Evolutionary conservation across 2,113 vertebrate species (phyloP), one percentile per base, ranked within the genome.

Genomic region (Alectura lathami): DNA sequence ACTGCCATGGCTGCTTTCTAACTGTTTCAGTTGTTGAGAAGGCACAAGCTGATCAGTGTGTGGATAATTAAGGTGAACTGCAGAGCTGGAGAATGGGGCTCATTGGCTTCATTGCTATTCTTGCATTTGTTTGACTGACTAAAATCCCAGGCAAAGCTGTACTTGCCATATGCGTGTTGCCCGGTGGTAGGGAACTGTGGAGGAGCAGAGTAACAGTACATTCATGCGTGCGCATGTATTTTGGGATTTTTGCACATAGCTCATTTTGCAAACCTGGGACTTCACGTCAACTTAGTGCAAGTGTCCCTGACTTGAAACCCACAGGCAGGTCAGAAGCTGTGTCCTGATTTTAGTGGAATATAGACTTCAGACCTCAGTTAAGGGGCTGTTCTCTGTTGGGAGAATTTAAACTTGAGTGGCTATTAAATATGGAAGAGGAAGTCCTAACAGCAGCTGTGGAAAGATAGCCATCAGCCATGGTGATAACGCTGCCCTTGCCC

Each of bases 131-230:
- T 79, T 87, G 5, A 12, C 21, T 60, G 47, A n/a, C 32, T 22
- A 51, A 76, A 72, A 67, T 57, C 70, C 42, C 53, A 51, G 36
- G 59, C 12, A 27, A 45, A 75, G 6, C 57, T 62, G 5, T 56
- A 16, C 47, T 70, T 75, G 62, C 36, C 14, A 3, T 4, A 8
- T 3, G 27, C 4, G 20, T 8, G 0, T 51, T 50, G 73, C 21
- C 34, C 36, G 21, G 63, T 8, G 45, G 32, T 16, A 64, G 43
- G 48, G 26, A 75, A n/a, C 40, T 2, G 6, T 6, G n/a, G 62
- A 53, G 11, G 14, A 54, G 59, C 3, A 0, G 38, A 22, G 29
- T 24, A 34, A 16, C n/a, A 42, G 14, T 14, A 4, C n/a, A 32
- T 9, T 23, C 67, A 16, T 24, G 23, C 23, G 32, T 8, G 8